Evolutionary conservation across 2,797 vertebrate species (phyloP), one percentile per base, ranked within the genome.

Genomic region (Tarsius wallacei): DNA sequence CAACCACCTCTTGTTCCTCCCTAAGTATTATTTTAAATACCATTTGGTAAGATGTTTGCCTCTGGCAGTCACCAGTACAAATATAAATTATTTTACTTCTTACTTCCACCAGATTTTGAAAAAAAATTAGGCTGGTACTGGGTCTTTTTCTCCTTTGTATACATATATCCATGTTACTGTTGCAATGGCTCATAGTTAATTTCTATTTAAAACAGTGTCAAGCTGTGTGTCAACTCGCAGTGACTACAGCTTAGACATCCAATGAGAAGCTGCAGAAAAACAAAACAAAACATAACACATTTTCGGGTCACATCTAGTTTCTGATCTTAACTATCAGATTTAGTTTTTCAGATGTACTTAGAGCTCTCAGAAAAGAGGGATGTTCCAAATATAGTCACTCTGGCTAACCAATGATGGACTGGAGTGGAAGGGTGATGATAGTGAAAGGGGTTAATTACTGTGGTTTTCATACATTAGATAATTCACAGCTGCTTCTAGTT

Each of bases 331-430:
- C 83, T 82, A 51, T 88, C 22, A 81, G 68, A 71, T 49, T 96
- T 93, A 96, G 31, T 13, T 92, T 24, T 83, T 73, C 70, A 87
- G 71, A 42, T 63, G 26, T 66, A 82, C 47, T 71, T 33, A 83
- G 21, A 93, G 7, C 21, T 94, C 73, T 83, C 49, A 91, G 59
- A 51, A 88, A 73, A 85, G 42, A 70, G 26, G n/a, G 0, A 70
- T 71, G 64, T 86, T 95, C 57, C 83, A 94, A 83, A 86, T n/a
- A 28, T 1, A 76, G 31, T 86, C 31, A 81, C n/a, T 94, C 55
- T 93, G 63, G 12, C 57, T 85, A 64, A 76, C 51, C 5, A 76
- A 63, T 78, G 86, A 81, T 90, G 80, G 5, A 36, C 3, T 90
- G 51, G n/a, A 71, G n/a, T 33, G 47, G 31, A 89, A 93, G 14